Conservation (phyloP, 2,797 vertebrate species). For the Acanthurus tractus region DNA sequence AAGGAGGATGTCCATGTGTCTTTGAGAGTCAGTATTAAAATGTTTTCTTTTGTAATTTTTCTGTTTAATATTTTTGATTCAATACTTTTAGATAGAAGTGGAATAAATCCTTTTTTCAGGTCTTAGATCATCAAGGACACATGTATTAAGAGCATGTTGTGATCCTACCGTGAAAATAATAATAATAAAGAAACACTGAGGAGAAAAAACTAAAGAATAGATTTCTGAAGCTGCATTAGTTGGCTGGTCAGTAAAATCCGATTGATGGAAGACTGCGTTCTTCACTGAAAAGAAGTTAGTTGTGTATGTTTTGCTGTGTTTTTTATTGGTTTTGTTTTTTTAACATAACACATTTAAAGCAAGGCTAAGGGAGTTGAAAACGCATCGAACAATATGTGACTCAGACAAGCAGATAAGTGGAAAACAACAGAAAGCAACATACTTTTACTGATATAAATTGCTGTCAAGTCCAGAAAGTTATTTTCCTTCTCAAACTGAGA, state of each 20-base stretch:
- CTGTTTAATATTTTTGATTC: neutral
- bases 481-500: neutral
- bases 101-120: neutral
- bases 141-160: no score
- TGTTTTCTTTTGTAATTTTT: neutral
- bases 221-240: conserved; percentile 4
- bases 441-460: neutral
- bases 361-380: no score
- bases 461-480: neutral
- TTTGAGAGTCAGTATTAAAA: conserved; percentile 6
- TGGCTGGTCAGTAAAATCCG: conserved; percentile 2
- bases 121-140: no score
- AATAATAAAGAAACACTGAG: neutral
- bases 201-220: neutral
- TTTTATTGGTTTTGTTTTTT: no score
- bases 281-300: no score
- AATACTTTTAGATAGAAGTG: neutral
- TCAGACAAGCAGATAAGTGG: neutral
- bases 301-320: no score
- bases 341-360: no score
- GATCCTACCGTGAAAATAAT: neutral
- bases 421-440: neutral
- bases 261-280: conserved; percentile 6
- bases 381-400: neutral
- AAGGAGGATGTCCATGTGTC: neutral